Evolutionary conservation across 2,113 vertebrate genomes (phyloP).

Genomic region (Melanerpes formicivorus): DNA sequence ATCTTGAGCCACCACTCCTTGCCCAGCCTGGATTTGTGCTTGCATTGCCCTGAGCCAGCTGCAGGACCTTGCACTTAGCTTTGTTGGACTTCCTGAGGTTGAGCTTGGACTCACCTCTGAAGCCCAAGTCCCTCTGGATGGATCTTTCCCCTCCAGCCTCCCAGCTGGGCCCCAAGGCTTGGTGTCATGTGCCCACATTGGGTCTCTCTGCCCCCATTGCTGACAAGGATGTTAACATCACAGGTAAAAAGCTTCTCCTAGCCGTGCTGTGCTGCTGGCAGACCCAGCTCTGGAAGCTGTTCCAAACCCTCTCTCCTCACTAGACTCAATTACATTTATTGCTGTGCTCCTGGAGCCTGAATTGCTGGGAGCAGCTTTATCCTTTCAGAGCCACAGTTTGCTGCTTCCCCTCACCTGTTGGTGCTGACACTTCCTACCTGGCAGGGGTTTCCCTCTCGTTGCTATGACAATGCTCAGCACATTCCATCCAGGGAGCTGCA

Average conservation of each 20-base stretch:
- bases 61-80: no score
- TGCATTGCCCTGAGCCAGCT: no score
- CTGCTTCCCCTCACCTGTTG: conserved; percentile 3
- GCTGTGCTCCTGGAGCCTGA: neutral
- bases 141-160: no score
- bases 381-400: neutral
- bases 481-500: neutral
- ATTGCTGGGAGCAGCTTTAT: neutral
- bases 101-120: no score
- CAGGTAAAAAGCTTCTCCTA: neutral
- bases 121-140: no score
- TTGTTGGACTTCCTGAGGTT: no score
- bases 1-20: no score
- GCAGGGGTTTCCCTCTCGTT: conserved; percentile 43
- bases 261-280: neutral
- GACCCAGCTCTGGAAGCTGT: neutral
- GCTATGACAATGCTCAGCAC: conserved; percentile 51
- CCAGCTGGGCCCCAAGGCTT: no score
- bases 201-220: no score
- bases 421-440: neutral
- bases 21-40: no score
- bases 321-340: neutral
- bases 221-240: no score
- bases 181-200: no score
- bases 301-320: neutral